A percentile compares a stretch with the other conserved stretches of the same genome.
Conservation (phyloP, 2,797 vertebrate species). For the Carduelis carduelis region DNA sequence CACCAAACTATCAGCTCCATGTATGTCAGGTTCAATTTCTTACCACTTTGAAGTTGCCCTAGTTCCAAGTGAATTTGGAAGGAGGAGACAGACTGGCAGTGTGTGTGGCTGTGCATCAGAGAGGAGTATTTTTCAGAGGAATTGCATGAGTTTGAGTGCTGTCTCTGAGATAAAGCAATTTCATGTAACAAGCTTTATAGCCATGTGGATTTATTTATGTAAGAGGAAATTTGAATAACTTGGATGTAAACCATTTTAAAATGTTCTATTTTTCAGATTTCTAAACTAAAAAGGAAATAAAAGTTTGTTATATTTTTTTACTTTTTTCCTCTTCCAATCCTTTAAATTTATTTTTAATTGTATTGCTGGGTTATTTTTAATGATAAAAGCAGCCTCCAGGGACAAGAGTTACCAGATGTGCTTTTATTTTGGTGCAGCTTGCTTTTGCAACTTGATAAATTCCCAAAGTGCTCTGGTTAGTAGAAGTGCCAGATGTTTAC, state of each 20-base stretch:
- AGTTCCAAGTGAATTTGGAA: not conserved
- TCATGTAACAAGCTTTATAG: not conserved
- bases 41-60: not conserved
- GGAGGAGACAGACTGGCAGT: not conserved
- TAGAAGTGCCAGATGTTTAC: conserved; percentile 36
- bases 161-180: not conserved
- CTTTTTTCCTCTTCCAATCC: not conserved
- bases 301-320: not conserved
- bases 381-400: not conserved
- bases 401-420: conserved; percentile 17
- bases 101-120: not conserved
- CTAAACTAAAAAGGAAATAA: not conserved
- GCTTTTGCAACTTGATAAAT: conserved; percentile 34
- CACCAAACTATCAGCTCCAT: not conserved
- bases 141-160: not conserved
- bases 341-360: not conserved
- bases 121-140: not conserved
- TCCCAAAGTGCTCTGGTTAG: conserved; percentile 15
- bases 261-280: not conserved
- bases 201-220: not conserved
- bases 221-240: not conserved
- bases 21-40: not conserved
- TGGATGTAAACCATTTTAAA: not conserved
- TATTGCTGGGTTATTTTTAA: not conserved
- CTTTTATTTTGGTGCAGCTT: conserved; percentile 39